These are phyloP conservation scores for Raja brachyura DNA, from an alignment of 2,113 vertebrate species.

Conservation along the genomic window DNA sequence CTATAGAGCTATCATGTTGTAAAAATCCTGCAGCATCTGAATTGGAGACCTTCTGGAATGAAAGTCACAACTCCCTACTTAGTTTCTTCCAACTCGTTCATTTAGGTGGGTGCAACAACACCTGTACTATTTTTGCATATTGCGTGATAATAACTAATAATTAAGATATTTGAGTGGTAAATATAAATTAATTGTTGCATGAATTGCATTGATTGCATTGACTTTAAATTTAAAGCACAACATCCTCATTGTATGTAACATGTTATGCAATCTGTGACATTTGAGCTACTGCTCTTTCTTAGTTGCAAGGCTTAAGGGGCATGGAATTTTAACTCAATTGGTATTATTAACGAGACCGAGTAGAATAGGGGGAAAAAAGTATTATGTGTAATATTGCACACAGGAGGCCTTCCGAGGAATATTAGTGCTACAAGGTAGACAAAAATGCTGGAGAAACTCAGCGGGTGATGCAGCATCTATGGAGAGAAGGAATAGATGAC, in stretches of 20 bases:
- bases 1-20: constrained; percentile 87
- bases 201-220: no score
- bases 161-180: not conserved
- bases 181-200: no score
- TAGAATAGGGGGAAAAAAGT: not conserved
- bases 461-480: no score
- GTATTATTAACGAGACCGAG: not conserved
- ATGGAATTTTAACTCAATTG: not conserved
- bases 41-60: constrained; percentile 70
- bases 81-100: constrained; percentile 84
- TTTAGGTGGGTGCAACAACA: constrained; percentile 66
- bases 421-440: no score
- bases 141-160: not conserved
- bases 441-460: no score
- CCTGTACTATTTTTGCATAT: not conserved
- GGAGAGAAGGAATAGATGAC: no score
- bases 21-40: constrained; percentile 71
- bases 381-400: not conserved
- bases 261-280: not conserved
- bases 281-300: not conserved
- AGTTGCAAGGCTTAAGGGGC: not conserved
- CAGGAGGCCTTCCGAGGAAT: no score
- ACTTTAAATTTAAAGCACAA: not conserved
- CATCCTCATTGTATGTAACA: constrained; percentile 27
- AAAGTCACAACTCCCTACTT: constrained; percentile 72